Evolutionary conservation across 2,797 vertebrate genomes (phyloP).

Genomic region (Aplochiton taeniatus): DNA sequence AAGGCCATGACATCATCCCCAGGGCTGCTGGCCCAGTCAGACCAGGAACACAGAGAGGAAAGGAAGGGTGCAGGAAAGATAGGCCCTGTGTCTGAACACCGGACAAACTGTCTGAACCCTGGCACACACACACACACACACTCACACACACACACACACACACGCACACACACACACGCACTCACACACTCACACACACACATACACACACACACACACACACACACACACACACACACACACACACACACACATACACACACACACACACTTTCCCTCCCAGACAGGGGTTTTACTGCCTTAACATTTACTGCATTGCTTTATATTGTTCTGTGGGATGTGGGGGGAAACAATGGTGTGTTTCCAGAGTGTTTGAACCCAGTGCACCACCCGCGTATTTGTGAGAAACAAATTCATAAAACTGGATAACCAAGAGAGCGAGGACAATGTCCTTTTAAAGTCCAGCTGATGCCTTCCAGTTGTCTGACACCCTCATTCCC

Average conservation of each 20-base stretch:
- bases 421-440: conserved; percentile 72
- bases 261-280: conserved; percentile 30
- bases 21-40: too few species aligned
- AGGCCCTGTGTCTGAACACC: too few species aligned
- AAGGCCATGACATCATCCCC: conserved; percentile 58
- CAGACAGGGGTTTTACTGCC: conserved; percentile 56
- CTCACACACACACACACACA: too few species aligned
- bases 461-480: conserved; percentile 77
- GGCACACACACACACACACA: too few species aligned
- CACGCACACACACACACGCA: too few species aligned
- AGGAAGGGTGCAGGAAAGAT: too few species aligned
- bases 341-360: conserved; percentile 72
- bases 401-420: conserved; percentile 78
- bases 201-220: too few species aligned
- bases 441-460: conserved; percentile 57
- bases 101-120: too few species aligned
- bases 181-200: too few species aligned
- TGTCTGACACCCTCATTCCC: conserved; percentile 68
- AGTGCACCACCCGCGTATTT: conserved; percentile 71
- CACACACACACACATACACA: not conserved
- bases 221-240: too few species aligned
- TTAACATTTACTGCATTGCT: conserved; percentile 55
- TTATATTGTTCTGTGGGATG: conserved; percentile 65
- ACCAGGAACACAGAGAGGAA: too few species aligned
- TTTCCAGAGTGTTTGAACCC: conserved; percentile 75